phyloP scores from a whole-genome alignment of 2,797 vertebrate genomes.

The Anguilla megastoma region DNA sequence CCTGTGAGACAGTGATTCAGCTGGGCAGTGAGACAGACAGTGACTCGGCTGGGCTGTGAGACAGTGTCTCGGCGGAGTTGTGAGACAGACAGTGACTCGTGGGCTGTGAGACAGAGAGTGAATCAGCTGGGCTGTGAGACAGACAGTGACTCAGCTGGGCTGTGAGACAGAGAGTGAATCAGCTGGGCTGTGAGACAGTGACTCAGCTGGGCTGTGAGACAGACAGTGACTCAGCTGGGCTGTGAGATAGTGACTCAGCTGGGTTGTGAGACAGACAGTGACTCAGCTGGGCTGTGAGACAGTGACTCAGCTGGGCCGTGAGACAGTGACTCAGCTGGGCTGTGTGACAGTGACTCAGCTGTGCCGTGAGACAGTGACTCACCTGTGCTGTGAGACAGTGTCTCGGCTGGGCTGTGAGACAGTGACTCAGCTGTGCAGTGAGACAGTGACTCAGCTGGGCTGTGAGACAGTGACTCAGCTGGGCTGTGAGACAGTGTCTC shows the following conservation, averaged over 20 bases:
- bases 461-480: neutral
- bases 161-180: neutral
- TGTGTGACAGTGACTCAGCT: neutral
- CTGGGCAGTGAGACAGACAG: neutral
- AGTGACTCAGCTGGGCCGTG: neutral
- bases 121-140: neutral
- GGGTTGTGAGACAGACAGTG: neutral
- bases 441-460: neutral
- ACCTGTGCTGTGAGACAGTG: neutral
- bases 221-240: neutral
- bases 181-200: neutral
- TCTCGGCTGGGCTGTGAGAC: neutral
- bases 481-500: neutral
- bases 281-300: neutral
- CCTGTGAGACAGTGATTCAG: neutral
- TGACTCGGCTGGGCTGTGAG: neutral
- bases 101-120: neutral
- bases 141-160: neutral
- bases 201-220: neutral
- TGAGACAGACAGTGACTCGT: neutral
- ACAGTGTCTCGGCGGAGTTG: neutral
- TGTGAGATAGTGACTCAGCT: neutral
- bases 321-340: neutral
- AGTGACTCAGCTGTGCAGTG: no score
- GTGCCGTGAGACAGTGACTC: neutral